Evolutionary conservation across 2,888 invertebrate species (phyloP).

Genomic region (Entomobrya multifasciata): DNA sequence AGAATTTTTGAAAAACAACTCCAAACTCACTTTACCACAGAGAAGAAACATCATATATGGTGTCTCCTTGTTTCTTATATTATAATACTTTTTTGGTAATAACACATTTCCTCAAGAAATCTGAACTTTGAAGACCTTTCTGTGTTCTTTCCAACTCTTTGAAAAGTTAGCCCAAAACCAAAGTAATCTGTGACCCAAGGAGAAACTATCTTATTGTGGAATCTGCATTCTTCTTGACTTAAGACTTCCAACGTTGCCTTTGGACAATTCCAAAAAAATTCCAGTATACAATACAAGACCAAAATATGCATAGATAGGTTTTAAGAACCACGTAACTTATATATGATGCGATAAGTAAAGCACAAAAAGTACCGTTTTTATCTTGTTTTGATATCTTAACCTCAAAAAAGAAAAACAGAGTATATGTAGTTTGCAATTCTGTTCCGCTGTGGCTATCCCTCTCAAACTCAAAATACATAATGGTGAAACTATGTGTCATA

Average conservation of each 20-base stretch:
- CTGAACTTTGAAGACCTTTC: slow-evolving; percentile 33
- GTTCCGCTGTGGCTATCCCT: neutral
- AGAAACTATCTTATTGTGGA: slow-evolving; percentile 11
- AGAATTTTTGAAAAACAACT: neutral
- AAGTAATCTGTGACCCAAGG: neutral
- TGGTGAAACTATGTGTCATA: too few species aligned
- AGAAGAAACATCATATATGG: too few species aligned
- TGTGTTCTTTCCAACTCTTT: neutral
- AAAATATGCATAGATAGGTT: too few species aligned
- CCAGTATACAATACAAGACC: neutral
- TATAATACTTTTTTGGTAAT: neutral
- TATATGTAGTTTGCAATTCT: neutral
- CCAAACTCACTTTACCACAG: too few species aligned
- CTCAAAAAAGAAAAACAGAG: neutral
- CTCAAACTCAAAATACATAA: neutral
- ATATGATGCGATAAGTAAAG: slow-evolving; percentile 45
- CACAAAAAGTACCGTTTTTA: slow-evolving; percentile 10
- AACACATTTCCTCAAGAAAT: slow-evolving; percentile 40
- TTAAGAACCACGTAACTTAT: neutral
- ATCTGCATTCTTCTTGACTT: slow-evolving; percentile 42
- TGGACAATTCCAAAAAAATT: slow-evolving; percentile 7
- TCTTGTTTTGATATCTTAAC: slow-evolving; percentile 19
- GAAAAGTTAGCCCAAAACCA: neutral
- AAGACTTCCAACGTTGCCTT: neutral
- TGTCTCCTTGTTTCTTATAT: neutral